These are phyloP conservation scores for Leptinotarsa juncta DNA, from an alignment of 2,888 invertebrate genomes.

Conservation along the genomic window DNA sequence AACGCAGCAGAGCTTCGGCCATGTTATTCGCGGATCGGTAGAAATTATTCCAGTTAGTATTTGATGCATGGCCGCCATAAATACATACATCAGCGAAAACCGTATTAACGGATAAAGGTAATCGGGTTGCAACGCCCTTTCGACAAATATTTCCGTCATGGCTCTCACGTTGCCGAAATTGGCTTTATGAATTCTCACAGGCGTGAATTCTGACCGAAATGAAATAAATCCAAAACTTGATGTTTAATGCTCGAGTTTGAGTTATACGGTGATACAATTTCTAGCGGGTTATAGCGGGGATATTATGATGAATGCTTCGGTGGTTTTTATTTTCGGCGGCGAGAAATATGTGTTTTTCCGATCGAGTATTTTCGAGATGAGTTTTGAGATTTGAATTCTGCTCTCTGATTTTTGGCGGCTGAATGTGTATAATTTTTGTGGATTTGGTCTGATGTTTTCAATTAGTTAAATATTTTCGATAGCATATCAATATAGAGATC, in stretches of 20 bases:
- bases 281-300: slow-evolving; percentile 15
- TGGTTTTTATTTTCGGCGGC: slow-evolving; percentile 14
- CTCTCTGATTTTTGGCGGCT: background rate
- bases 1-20: slow-evolving; percentile 48
- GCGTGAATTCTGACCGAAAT: slow-evolving; percentile 43
- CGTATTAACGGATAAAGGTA: slow-evolving; percentile 59
- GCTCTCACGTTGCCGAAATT: slow-evolving; percentile 44
- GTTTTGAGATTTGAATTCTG: background rate
- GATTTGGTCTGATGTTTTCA: no score
- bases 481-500: no score
- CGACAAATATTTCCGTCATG: slow-evolving; percentile 52
- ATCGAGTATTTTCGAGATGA: background rate
- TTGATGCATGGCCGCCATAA: slow-evolving; percentile 64
- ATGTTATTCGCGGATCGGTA: slow-evolving; percentile 60
- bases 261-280: slow-evolving; percentile 28
- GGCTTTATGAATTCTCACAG: slow-evolving; percentile 46
- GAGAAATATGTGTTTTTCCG: slow-evolving; percentile 5
- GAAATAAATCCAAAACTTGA: slow-evolving; percentile 37
- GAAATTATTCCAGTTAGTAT: slow-evolving; percentile 62
- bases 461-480: no score
- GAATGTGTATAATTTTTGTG: background rate
- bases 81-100: slow-evolving; percentile 63
- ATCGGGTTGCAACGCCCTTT: slow-evolving; percentile 55
- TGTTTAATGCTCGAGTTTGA: slow-evolving; percentile 25
- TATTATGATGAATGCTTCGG: slow-evolving; percentile 23